Conservation (phyloP, 2,888 invertebrate species). For the Amphipoea lucens region DNA sequence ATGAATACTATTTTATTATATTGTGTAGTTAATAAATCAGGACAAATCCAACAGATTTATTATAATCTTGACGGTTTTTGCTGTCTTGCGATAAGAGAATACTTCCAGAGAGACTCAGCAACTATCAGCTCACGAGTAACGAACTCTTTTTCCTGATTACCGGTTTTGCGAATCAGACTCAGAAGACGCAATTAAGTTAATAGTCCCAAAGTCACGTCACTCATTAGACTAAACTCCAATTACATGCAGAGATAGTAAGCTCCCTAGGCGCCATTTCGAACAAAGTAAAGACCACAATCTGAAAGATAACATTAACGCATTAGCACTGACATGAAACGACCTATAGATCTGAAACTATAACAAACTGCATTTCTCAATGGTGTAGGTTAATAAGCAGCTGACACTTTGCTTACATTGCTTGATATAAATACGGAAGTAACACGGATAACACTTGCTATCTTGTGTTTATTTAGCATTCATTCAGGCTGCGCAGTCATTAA, state of each 20-base stretch:
- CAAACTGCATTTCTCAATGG: conserved; percentile 56
- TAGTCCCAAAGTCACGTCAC: not conserved
- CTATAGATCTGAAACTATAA: conserved; percentile 24
- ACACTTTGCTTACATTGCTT: conserved; percentile 34
- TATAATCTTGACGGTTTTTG: not conserved
- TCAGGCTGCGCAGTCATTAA: conserved; percentile 25
- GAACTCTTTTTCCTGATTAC: not conserved
- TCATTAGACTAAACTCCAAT: conserved; percentile 23
- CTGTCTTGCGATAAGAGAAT: not conserved
- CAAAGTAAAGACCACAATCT: conserved; percentile 40
- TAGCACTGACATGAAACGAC: conserved; percentile 37
- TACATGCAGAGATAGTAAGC: conserved; percentile 16
- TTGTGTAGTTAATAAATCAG: no score
- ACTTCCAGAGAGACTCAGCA: not conserved
- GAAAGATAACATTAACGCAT: conserved; percentile 33
- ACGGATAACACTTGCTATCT: conserved; percentile 43
- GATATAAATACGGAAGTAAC: conserved; percentile 52
- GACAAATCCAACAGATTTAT: no score
- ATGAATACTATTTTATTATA: no score
- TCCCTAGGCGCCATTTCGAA: conserved; percentile 29
- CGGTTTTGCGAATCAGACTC: not conserved
- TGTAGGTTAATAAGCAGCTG: conserved; percentile 32
- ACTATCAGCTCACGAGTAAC: not conserved
- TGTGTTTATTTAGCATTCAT: conserved; percentile 46
- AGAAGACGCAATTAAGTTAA: conserved; percentile 3